Evolutionary conservation across 2,797 vertebrate genomes (phyloP).

Genomic region (Delichon dasypus): DNA sequence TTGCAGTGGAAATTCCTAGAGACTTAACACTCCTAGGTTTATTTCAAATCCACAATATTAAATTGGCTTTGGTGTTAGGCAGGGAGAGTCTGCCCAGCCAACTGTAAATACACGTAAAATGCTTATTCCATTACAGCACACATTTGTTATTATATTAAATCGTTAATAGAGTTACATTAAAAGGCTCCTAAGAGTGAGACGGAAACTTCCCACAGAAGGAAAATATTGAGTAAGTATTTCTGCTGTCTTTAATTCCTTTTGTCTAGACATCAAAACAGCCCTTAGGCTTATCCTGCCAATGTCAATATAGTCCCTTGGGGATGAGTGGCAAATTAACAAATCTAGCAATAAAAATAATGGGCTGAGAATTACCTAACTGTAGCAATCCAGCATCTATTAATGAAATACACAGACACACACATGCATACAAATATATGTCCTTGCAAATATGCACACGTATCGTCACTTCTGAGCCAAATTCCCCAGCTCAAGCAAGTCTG

Average conservation of each 20-base stretch:
- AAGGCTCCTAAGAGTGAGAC: background rate
- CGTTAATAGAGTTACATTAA: constrained; percentile 37
- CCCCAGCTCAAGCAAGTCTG: background rate
- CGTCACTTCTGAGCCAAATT: constrained; percentile 22
- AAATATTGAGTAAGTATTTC: constrained; percentile 60
- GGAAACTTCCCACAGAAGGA: constrained; percentile 45
- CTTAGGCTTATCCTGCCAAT: constrained; percentile 43
- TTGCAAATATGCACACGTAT: background rate
- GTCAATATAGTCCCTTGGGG: constrained; percentile 35
- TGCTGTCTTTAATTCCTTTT: constrained; percentile 56
- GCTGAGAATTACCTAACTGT: constrained; percentile 37
- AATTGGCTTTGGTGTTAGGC: background rate
- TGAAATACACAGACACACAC: background rate
- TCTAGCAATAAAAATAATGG: constrained; percentile 61
- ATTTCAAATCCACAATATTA: constrained; percentile 2
- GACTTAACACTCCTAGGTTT: background rate
- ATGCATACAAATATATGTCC: background rate
- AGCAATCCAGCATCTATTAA: constrained; percentile 11
- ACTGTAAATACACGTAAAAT: constrained; percentile 17
- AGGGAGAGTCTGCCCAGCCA: constrained; percentile 10
- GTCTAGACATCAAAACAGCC: constrained; percentile 70
- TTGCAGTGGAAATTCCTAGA: background rate
- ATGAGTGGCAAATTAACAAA: constrained; percentile 59
- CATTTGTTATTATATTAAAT: constrained; percentile 30
- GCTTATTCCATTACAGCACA: constrained; percentile 37